Conservation (phyloP, 2,888 invertebrate species). For the Argyresthia albistria region DNA sequence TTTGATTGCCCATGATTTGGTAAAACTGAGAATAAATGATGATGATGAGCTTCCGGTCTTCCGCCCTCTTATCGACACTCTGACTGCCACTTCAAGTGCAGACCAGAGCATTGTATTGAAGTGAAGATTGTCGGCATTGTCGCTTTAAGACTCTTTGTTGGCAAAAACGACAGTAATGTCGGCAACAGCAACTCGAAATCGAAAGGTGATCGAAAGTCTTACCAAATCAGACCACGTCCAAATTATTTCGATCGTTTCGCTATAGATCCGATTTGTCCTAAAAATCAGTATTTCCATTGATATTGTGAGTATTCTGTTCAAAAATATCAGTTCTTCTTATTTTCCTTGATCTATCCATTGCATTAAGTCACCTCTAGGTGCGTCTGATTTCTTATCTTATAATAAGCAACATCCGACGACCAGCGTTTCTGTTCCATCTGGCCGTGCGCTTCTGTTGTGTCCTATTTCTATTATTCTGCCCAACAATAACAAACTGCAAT, state of each 20-base stretch:
- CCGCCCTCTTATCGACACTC: too few relatives aligned
- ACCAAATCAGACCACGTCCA: too few relatives aligned
- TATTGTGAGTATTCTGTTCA: not conserved
- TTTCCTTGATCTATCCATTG: not conserved
- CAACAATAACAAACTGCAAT: not conserved
- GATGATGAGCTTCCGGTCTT: too few relatives aligned
- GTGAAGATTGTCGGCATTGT: too few relatives aligned
- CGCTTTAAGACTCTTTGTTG: too few relatives aligned
- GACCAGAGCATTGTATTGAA: too few relatives aligned
- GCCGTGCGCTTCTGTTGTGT: constrained; percentile 38
- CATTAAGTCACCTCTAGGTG: not conserved
- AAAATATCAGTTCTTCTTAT: not conserved
- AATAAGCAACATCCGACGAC: not conserved
- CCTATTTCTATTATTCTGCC: constrained; percentile 36
- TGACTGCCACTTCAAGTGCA: too few relatives aligned
- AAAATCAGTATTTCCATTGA: not conserved
- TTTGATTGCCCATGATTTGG: too few relatives aligned
- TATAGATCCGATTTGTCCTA: not conserved
- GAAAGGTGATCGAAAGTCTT: too few relatives aligned
- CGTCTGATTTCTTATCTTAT: not conserved
- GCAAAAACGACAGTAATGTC: too few relatives aligned
- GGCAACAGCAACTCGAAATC: too few relatives aligned
- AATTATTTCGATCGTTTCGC: not conserved
- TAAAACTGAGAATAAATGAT: too few relatives aligned
- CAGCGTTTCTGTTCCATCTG: not conserved